A percentile compares a stretch with the other conserved stretches of the same genome.
Conservation (phyloP, 2,888 invertebrate species). For the Phengaris arion region DNA sequence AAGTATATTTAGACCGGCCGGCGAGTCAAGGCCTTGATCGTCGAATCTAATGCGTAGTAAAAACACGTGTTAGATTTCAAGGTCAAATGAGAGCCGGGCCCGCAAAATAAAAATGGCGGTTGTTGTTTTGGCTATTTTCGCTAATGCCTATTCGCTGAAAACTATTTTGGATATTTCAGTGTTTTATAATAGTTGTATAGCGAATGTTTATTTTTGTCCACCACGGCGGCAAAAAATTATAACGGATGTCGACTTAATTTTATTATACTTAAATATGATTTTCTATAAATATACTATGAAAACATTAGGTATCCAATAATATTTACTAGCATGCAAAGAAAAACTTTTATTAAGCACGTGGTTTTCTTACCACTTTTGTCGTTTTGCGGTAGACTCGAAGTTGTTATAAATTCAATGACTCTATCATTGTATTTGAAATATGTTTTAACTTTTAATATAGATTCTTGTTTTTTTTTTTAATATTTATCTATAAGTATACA, state of each 20-base stretch:
- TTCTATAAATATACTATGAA: not conserved
- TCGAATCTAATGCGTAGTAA: constrained; percentile 21
- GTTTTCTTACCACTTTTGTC: not conserved
- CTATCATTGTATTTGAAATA: not conserved
- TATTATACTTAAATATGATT: not conserved
- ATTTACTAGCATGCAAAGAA: not conserved
- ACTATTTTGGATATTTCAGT: not conserved
- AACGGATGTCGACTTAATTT: not conserved
- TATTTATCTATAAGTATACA: no score
- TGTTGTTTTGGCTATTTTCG: not conserved
- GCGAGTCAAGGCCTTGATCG: constrained; percentile 28
- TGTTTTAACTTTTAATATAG: not conserved
- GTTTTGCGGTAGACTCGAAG: not conserved
- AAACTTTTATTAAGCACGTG: not conserved
- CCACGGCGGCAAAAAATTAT: not conserved
- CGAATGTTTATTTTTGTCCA: not conserved
- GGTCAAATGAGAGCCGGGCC: not conserved
- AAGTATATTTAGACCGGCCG: constrained; percentile 30
- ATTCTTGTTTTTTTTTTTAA: not conserved
- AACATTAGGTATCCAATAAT: not conserved
- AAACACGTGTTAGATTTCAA: constrained; percentile 22
- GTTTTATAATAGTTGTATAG: not conserved
- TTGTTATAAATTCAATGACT: not conserved
- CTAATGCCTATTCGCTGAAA: not conserved
- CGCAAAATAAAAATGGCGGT: constrained; percentile 10